Evolutionary conservation across 1,140 invertebrate genomes (phyloP).

Genomic region (Drosophila melanogaster): DNA sequence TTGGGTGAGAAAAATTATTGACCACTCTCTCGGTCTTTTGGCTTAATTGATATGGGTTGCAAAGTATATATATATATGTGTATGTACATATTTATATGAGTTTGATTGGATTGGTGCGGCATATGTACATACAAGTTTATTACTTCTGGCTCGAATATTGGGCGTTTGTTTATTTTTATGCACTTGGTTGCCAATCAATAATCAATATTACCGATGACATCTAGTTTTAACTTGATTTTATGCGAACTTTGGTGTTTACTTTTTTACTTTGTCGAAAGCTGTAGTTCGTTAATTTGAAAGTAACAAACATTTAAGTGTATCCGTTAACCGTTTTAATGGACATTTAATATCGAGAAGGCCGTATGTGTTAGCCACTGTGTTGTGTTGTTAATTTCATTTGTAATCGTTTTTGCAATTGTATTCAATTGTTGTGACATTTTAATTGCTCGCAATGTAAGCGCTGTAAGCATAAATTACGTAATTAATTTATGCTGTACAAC

Average conservation of each 20-base stretch:
- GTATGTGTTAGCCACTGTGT: slow-evolving; percentile 6
- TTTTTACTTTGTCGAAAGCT: too few relatives aligned
- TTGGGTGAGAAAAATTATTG: slow-evolving; percentile 66
- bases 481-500: slow-evolving; percentile 20
- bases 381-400: not conserved
- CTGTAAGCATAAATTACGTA: slow-evolving; percentile 13
- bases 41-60: slow-evolving; percentile 60
- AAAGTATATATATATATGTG: not conserved
- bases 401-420: slow-evolving; percentile 7
- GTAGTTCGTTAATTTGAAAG: not conserved
- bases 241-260: not conserved
- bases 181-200: slow-evolving; percentile 17
- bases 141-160: slow-evolving; percentile 3
- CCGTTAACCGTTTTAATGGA: not conserved
- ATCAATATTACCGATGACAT: slow-evolving; percentile 46
- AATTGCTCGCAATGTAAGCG: slow-evolving; percentile 11
- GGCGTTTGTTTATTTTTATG: slow-evolving; percentile 30
- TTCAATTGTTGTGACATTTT: slow-evolving; percentile 27
- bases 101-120: not conserved
- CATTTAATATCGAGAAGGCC: not conserved
- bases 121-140: not conserved
- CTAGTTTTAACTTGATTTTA: slow-evolving; percentile 1
- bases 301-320: not conserved
- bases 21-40: slow-evolving; percentile 28
- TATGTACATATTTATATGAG: slow-evolving; percentile 1